Conservation (phyloP, 2,797 vertebrate genomes). For the Sylvia borin region DNA sequence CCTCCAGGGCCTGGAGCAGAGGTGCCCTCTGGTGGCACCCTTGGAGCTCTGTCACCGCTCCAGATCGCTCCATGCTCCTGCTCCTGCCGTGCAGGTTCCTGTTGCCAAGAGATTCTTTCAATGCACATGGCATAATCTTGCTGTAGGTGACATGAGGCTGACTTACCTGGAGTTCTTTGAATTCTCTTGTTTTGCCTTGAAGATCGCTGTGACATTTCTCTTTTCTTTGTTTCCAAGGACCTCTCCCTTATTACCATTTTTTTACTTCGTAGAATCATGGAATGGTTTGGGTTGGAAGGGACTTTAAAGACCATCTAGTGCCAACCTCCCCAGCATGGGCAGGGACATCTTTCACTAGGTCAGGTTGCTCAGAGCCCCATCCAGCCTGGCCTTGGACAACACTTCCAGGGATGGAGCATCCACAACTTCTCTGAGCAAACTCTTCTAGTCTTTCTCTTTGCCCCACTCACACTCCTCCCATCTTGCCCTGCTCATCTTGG, state of each 20-base stretch:
- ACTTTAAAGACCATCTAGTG: not conserved
- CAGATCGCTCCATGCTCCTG: not conserved
- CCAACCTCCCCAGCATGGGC: fast-evolving
- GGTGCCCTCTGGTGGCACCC: conserved; percentile 36
- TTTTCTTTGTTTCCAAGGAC: not conserved
- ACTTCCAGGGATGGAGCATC: not conserved
- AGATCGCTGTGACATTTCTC: not conserved
- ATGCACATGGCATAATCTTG: fast-evolving
- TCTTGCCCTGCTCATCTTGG: not conserved
- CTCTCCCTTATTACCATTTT: not conserved
- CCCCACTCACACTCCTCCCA: not conserved
- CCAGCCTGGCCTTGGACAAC: not conserved
- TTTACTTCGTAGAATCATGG: not conserved
- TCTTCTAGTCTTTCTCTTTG: not conserved
- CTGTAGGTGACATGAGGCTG: not conserved
- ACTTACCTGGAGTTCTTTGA: not conserved
- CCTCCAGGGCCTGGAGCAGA: not conserved
- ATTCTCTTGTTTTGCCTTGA: not conserved
- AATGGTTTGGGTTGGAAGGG: not conserved
- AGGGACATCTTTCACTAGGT: not conserved
- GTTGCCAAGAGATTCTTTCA: not conserved
- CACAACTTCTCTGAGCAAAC: not conserved
- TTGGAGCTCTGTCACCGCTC: not conserved
- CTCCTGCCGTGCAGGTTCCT: not conserved
- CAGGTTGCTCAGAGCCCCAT: not conserved